Conservation (phyloP, 2,888 invertebrate species). For the Anarsia innoxiella region DNA sequence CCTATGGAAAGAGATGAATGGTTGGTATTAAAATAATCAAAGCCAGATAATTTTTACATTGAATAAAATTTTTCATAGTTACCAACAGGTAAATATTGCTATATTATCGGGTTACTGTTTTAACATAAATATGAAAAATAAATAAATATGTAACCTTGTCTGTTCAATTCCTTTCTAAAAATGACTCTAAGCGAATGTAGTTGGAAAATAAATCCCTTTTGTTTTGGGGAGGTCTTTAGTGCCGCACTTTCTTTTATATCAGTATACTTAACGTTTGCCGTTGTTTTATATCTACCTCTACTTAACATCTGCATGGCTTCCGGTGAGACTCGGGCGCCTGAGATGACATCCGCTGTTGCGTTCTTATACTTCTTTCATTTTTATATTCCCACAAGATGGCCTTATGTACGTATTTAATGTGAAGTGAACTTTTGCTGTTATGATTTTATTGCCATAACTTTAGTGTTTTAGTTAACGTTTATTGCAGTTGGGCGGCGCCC, state of each 20-base stretch:
- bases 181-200: too few relatives aligned
- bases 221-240: slow-evolving; percentile 21
- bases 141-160: too few relatives aligned
- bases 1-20: too few relatives aligned
- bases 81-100: too few relatives aligned
- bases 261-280: slow-evolving; percentile 22
- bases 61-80: too few relatives aligned
- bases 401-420: slow-evolving; percentile 22
- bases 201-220: slow-evolving; percentile 18
- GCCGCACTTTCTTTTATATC: slow-evolving; percentile 24
- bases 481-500: too few relatives aligned
- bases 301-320: slow-evolving; percentile 44
- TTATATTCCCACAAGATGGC: slow-evolving; percentile 31
- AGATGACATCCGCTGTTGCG: slow-evolving; percentile 43
- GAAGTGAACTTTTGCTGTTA: slow-evolving; percentile 20
- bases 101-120: too few relatives aligned
- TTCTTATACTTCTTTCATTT: slow-evolving; percentile 44
- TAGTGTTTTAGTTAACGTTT: too few relatives aligned
- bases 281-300: slow-evolving; percentile 31
- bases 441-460: not conserved
- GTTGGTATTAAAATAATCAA: too few relatives aligned
- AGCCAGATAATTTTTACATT: too few relatives aligned
- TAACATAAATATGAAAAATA: too few relatives aligned
- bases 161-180: too few relatives aligned
- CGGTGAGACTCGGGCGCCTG: slow-evolving; percentile 30